Base-by-base conservation (phyloP, 2,888 invertebrate genomes). In the Spialia ferax region DNA sequence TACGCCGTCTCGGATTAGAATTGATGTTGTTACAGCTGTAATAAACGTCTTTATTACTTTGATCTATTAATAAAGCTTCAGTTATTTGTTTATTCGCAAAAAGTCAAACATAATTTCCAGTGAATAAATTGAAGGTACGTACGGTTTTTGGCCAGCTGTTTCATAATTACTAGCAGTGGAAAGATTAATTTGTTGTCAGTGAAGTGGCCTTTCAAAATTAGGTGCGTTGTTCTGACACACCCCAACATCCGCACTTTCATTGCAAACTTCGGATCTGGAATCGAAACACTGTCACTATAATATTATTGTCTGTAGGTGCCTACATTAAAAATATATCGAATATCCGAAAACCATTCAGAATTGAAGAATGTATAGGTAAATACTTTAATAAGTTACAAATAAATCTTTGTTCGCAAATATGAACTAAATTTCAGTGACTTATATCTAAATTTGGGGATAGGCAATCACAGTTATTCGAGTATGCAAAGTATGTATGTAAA, bases 241-340 rank as follows among this genome's bases (percentile, higher is more conserved):
- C 95, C 95, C 45, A 95, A 84, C 81, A 95, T 90, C 77, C 96
- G 94, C 20, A 96, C 94, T 89, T 96, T 96, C 70, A 94, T 84
- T 18, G 96, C 95, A 82, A 96, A 96, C 85, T 96, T 96, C 63
- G 93, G 85, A 91, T 95, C 95, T 91, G 88, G 71, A 90, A 91
- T 72, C 62, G 26, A 32, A 18, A 55, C 11, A 23, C 22, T 42
- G n/a, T 23, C 23, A 42, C 10, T 11, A 48, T 48, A 2, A 48
- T n/a, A n/a, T n/a, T n/a, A n/a, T n/a, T n/a, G n/a, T n/a, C n/a
- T n/a, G n/a, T n/a, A n/a, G n/a, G n/a, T n/a, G n/a, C n/a, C n/a
- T n/a, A n/a, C n/a, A n/a, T n/a, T n/a, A n/a, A n/a, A n/a, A n/a
- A n/a, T n/a, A n/a, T n/a, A n/a, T n/a, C n/a, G n/a, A n/a, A n/a